These are phyloP conservation scores for Ambastaia sidthimunki DNA, from an alignment of 2,797 vertebrate species.

Conservation along the genomic window DNA sequence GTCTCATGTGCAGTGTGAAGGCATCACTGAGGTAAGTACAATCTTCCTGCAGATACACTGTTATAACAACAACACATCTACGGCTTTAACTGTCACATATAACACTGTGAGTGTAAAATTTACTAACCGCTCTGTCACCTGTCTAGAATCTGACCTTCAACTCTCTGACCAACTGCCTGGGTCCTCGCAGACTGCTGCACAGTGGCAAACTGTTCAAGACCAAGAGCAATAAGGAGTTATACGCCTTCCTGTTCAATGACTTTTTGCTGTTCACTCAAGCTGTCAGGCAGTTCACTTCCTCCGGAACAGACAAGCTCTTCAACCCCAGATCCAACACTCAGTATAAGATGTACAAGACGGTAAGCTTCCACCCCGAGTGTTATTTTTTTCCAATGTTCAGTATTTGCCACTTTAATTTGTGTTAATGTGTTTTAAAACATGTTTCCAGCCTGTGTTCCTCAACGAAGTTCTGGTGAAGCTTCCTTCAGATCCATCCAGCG, in stretches of 20 bases:
- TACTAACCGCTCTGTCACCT: slow-evolving; percentile 24
- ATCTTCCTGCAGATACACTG: too few relatives aligned
- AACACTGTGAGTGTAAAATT: neutral
- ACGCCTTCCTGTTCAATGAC: slow-evolving; percentile 94
- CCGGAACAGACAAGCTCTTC: slow-evolving; percentile 88
- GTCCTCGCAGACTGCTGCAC: slow-evolving; percentile 94
- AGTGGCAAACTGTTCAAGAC: slow-evolving; percentile 93
- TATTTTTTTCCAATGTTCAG: too few relatives aligned
- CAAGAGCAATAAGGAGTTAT: slow-evolving; percentile 96
- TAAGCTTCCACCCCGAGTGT: slow-evolving; percentile 58
- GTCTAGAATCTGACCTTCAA: slow-evolving; percentile 89
- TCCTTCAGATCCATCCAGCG: slow-evolving; percentile 92
- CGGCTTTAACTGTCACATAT: neutral
- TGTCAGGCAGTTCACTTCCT: slow-evolving; percentile 86
- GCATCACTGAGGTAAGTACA: slow-evolving; percentile 85
- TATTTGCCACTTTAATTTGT: neutral
- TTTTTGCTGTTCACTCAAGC: slow-evolving; percentile 95
- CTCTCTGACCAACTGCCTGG: slow-evolving; percentile 96
- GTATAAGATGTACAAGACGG: slow-evolving; percentile 96
- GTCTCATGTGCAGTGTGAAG: slow-evolving; percentile 91
- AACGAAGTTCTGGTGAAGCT: slow-evolving; percentile 96
- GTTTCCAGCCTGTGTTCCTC: slow-evolving; percentile 89
- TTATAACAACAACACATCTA: too few relatives aligned
- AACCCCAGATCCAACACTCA: slow-evolving; percentile 90
- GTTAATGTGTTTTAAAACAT: neutral